Evolutionary conservation across 1,140 invertebrate species (phyloP).

Genomic region (Acyrthosiphon pisum): DNA sequence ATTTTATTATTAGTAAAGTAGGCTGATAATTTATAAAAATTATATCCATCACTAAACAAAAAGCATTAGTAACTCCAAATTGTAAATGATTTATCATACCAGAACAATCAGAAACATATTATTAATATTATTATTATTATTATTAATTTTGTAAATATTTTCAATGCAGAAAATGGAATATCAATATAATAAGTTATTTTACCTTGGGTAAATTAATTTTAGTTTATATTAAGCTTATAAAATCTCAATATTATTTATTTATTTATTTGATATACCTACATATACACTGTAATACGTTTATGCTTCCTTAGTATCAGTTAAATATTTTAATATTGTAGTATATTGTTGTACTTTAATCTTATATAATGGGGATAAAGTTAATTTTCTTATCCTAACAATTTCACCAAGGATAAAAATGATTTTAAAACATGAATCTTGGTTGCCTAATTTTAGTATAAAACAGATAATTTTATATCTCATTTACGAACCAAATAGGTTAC

Average conservation of each 20-base stretch:
- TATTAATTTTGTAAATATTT: no score
- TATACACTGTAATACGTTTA: not conserved
- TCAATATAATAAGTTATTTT: not conserved
- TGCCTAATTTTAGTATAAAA: not conserved
- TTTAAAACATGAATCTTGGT: not conserved
- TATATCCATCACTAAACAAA: not conserved
- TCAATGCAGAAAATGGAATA: not conserved
- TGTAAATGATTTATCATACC: not conserved
- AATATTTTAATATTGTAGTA: not conserved
- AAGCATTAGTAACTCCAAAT: not conserved
- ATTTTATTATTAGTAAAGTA: not conserved
- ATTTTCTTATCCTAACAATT: not conserved
- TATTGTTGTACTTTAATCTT: conserved; percentile 2
- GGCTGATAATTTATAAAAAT: not conserved
- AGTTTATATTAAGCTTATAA: not conserved
- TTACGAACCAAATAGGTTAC: not conserved
- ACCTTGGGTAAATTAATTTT: not conserved
- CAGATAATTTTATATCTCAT: not conserved
- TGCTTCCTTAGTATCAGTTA: not conserved
- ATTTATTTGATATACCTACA: not conserved
- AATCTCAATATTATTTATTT: not conserved
- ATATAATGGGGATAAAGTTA: not conserved
- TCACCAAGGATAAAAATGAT: not conserved
- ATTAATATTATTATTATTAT: no score
- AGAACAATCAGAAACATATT: no score